Base-by-base conservation (phyloP, 2,888 invertebrate species). In the Apantesis nais region DNA sequence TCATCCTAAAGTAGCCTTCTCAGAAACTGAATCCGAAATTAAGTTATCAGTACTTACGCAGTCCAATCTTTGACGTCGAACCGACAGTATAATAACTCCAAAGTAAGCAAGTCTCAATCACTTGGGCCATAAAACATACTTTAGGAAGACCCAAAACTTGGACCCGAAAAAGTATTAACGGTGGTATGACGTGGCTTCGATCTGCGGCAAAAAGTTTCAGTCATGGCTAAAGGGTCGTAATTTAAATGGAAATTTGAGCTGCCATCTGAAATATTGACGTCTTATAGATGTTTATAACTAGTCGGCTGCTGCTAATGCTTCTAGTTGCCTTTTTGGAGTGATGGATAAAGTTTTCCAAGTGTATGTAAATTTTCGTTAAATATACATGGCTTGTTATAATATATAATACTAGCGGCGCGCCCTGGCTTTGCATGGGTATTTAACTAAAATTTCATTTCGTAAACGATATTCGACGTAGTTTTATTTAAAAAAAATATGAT, bases 161-260 rank as follows among this genome's bases (percentile, higher is more conserved):
- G 41, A 67, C 52, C 68, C 60, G 74, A 72, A 80, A 63, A 79
- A 79, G 74, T 81, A 81, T 79, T 76, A 77, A 72, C 81, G 62
- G 62, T 61, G 66, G 62, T 60, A 73, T 72, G 74, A 73, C 73
- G 68, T 72, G 79, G 66, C 70, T 71, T 77, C 75, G 83, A 82
- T 77, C 75, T 60, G 71, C 48, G 65, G 66, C 63, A 73, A 75
- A 80, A 81, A 69, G 73, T 65, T 69, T 37, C 74, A 73, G 39
- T 67, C 67, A 41, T 52, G 71, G 70, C 62, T 77, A 76, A 76
- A 77, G 76, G 74, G 66, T 71, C 76, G 83, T 83, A 79, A 83
- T 85, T 85, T 84, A 84, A 80, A 85, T 85, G 84, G 77, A 85
- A 85, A 85, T 85, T 79, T 76, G 71, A 71, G 73, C 65, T 73